phyloP scores from a whole-genome alignment of 2,113 vertebrate species.

The Dipodomys merriami region DNA sequence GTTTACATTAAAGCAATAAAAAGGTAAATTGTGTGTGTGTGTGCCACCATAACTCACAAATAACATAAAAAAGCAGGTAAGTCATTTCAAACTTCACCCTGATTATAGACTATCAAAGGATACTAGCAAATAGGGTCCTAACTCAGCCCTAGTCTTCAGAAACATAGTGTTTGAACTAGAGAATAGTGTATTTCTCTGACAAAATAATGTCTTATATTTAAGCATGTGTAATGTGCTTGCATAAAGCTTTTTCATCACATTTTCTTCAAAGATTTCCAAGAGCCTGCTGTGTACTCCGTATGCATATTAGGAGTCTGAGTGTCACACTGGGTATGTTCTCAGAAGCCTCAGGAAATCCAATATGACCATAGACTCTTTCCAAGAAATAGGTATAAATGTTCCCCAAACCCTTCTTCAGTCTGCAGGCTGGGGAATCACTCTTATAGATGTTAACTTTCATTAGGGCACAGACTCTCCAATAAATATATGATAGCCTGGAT shows the following conservation, averaged over 20 bases:
- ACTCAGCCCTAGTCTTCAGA: slow-evolving; percentile 16
- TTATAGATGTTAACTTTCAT: background rate
- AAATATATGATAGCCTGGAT: background rate
- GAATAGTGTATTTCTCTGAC: background rate
- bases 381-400: background rate
- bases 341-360: slow-evolving; percentile 31
- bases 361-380: background rate
- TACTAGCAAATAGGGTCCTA: background rate
- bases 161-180: background rate
- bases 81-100: background rate
- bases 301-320: background rate
- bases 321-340: background rate
- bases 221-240: background rate
- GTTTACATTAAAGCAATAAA: background rate
- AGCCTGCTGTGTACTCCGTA: background rate
- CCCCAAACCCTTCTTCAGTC: slow-evolving; percentile 5
- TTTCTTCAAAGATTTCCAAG: slow-evolving; percentile 11
- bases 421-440: background rate
- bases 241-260: background rate
- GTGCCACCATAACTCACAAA: background rate
- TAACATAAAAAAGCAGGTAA: background rate
- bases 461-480: background rate
- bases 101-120: background rate
- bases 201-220: background rate
- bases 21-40: background rate